Conservation (phyloP, 2,888 invertebrate genomes). For the Frankliniella fusca region DNA sequence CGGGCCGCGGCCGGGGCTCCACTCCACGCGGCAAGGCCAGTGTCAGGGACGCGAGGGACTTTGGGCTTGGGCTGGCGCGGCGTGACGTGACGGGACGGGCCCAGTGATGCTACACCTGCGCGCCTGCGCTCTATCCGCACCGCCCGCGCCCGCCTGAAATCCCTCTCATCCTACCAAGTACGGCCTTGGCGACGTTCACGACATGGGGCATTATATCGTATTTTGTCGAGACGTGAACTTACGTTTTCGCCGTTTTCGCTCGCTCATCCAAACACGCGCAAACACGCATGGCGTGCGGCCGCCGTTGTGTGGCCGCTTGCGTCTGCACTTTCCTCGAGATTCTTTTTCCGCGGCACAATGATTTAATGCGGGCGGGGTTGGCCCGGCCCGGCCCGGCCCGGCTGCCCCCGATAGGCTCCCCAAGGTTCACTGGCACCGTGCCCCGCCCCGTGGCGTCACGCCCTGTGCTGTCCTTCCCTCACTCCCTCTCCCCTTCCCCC, state of each 20-base stretch:
- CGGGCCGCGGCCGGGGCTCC: background rate
- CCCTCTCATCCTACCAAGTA: too few species aligned
- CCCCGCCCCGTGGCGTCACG: background rate
- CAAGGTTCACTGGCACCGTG: background rate
- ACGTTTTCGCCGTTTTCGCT: too few species aligned
- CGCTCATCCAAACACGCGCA: too few species aligned
- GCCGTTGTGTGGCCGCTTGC: too few species aligned
- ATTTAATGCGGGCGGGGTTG: background rate
- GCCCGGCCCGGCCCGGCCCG: background rate
- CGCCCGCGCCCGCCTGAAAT: background rate
- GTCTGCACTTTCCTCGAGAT: too few species aligned
- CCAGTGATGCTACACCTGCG: background rate
- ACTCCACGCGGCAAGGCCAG: background rate
- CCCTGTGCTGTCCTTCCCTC: too few species aligned
- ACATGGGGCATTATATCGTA: too few species aligned
- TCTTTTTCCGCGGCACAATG: too few species aligned
- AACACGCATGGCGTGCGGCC: too few species aligned
- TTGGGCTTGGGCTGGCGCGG: background rate
- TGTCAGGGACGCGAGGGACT: background rate
- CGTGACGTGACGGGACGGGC: background rate
- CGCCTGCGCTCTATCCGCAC: background rate
- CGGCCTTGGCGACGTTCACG: too few species aligned
- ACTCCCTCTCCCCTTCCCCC: too few species aligned
- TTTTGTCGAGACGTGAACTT: too few species aligned
- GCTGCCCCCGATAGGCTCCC: background rate